Base-by-base conservation (phyloP, 2,113 vertebrate species). In the Hyperoodon ampullatus region DNA sequence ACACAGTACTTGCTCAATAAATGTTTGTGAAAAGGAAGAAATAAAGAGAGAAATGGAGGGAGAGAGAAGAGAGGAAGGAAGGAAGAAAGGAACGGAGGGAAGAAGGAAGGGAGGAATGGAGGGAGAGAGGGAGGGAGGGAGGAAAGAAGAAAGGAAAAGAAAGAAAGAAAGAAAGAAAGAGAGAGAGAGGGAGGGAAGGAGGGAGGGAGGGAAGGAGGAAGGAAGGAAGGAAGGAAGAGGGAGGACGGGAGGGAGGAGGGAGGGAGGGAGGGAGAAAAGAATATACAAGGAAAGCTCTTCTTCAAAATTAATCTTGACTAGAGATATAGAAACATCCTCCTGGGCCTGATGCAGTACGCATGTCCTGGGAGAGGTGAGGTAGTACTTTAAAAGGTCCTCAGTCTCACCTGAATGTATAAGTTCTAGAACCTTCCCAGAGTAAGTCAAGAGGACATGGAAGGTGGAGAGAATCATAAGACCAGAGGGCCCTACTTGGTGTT, bases 181-280 rank as follows among this genome's bases (percentile, higher is more conserved):
- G 7, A 21, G 19, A 0, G 21, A 21, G 55, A 1, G 18, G 18
- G 6, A 55, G 6, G 4, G 15, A 58, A 0, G 5, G 6, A 21
- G 18, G 18, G 1, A 21, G 6, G 19, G 4, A 58, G 18, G 18
- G 0, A 21, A 19, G 15, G 30, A 75, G 42, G 13, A 14, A 14
- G 12, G 12, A 14, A 75, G 72, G 14, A 4, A 30, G 42, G 8
- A 77, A 77, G 18, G 21, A 19, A 5, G 18, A 2, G 5, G 50
- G 30, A 30, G 9, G 15, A 33, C 8, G 30, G 30, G 16, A 18
- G 11, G 50, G 26, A 47, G 26, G 8, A 26, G 28, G 8, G 15
- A 50, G 18, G 74, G 47, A 50, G 44, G 28, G 11, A 78, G 47
- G 47, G 23, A 61, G 60, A 24, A 53, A 53, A 50, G 30, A 55